phyloP scores from a whole-genome alignment of 37 sponge, comb jelly and placozoan species.

The Spongilla lacustris region DNA sequence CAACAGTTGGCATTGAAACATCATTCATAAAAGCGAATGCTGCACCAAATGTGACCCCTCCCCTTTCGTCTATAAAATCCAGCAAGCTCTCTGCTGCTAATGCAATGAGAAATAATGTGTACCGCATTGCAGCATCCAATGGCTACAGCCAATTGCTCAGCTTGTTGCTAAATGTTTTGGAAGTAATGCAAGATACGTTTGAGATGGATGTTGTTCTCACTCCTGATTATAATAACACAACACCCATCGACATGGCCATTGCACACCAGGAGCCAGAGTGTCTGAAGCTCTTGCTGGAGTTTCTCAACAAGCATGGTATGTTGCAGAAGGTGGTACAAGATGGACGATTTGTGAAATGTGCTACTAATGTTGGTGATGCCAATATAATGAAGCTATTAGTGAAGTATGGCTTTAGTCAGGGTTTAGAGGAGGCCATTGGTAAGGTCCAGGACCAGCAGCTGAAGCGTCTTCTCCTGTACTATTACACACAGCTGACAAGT shows the following conservation, averaged over 20 bases:
- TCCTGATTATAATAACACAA: background rate
- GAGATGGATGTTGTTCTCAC: background rate
- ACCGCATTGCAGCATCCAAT: too few species aligned
- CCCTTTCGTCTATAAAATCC: background rate
- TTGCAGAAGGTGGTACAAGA: conserved; percentile 25
- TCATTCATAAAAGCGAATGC: too few species aligned
- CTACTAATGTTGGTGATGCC: conserved; percentile 17
- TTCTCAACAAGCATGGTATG: background rate
- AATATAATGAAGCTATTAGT: conserved; percentile 45
- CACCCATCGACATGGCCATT: conserved; percentile 59
- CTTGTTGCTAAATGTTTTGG: too few species aligned
- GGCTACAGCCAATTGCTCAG: too few species aligned
- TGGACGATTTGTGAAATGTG: conserved; percentile 13
- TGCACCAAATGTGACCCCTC: too few species aligned
- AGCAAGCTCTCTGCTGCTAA: too few species aligned
- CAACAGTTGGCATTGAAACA: too few species aligned
- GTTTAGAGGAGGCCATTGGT: conserved; percentile 17
- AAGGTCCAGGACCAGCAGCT: too few species aligned
- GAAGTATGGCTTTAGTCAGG: conserved; percentile 43
- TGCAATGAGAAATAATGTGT: too few species aligned
- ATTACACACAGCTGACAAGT: conserved; percentile 32
- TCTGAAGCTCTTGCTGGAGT: conserved; percentile 34
- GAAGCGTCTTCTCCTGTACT: conserved; percentile 44
- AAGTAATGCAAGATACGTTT: background rate
- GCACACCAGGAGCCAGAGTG: conserved; percentile 12